Base-by-base conservation (phyloP, 2,113 vertebrate genomes). In the Corythornis vintsioides region DNA sequence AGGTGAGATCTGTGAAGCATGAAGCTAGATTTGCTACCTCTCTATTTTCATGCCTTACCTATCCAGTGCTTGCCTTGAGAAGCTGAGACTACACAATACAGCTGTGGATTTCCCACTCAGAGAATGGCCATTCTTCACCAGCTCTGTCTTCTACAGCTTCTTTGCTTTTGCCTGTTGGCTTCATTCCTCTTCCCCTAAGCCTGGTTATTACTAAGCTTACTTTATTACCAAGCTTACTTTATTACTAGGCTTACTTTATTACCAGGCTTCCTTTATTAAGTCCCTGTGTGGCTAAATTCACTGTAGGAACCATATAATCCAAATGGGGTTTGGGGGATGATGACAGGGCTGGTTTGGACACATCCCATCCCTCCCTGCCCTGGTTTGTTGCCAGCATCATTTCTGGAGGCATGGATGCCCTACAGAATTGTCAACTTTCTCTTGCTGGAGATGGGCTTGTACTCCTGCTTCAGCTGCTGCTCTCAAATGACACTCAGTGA, bases 71-170 rank as follows among this genome's bases (percentile, higher is more conserved):
- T 0, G 1, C 29, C 50, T 83, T 64, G 56, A 81, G 65, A 83
- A 78, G 24, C 57, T 52, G 35, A 16, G 28, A 72, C 33, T 4
- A 42, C 33, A 7, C 66, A 31, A 10, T 0, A 0, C 33, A 59
- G n/a, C 7, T 75, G 22, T 72, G 73, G 28, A 13, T 86, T 92
- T 79, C 50, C 66, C 53, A 31, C 74, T 79, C 50, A 11, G 72
- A 86, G 53, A 67, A 52, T 17, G 33, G 26, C 33, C 50, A 47
- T 10, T 92, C 72, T 89, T 70, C 3, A 4, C 81, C 66, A 90
- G 21, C 79, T 94, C 88, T 84, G 52, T 79, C 76, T 95, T 89
- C 89, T 93, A 66, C 15, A 70, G 61, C 55, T 73, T 89, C 24
- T 55, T 90, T 79, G 35, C 43, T 93, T 92, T 90, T 48, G 65